A percentile compares a stretch with the other conserved stretches of the same genome.
Evolutionary conservation across 2,113 vertebrate species (phyloP).

Genomic region (Scomber colias): DNA sequence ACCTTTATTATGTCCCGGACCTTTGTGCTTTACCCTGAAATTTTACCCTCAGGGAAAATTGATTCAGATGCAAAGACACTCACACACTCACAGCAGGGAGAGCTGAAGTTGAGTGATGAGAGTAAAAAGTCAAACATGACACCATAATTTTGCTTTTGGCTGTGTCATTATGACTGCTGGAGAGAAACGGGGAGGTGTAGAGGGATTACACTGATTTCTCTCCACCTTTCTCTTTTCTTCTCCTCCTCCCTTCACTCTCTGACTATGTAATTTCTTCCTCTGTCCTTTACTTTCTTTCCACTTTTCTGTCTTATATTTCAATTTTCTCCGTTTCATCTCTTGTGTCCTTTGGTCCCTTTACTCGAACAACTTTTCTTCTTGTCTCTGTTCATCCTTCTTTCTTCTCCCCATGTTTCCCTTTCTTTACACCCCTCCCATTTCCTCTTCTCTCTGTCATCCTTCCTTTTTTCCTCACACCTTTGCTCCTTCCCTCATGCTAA

Average conservation of each 20-base stretch:
- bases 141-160: constrained; percentile 53
- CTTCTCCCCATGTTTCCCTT: not conserved
- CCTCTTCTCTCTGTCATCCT: not conserved
- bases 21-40: constrained; percentile 52
- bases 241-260: not conserved
- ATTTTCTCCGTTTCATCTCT: not conserved
- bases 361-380: not conserved
- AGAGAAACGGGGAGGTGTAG: constrained; percentile 18
- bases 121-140: constrained; percentile 50
- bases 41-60: constrained; percentile 38
- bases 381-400: not conserved
- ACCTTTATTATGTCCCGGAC: constrained; percentile 24
- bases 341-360: not conserved
- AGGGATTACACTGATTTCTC: constrained; percentile 29
- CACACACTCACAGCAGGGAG: constrained; percentile 32
- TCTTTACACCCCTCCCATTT: not conserved
- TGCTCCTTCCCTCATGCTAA: not conserved
- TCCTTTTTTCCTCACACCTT: not conserved
- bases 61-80: constrained; percentile 55
- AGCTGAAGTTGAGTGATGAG: constrained; percentile 48
- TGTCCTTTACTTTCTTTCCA: not conserved
- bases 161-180: constrained; percentile 26
- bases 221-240: constrained; percentile 7
- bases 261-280: not conserved
- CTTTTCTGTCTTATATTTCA: not conserved